Percentiles rank a stretch among this genome's conserved stretches.
Conservation (phyloP, 2,113 vertebrate genomes). For the Dicerorhinus sumatrensis region DNA sequence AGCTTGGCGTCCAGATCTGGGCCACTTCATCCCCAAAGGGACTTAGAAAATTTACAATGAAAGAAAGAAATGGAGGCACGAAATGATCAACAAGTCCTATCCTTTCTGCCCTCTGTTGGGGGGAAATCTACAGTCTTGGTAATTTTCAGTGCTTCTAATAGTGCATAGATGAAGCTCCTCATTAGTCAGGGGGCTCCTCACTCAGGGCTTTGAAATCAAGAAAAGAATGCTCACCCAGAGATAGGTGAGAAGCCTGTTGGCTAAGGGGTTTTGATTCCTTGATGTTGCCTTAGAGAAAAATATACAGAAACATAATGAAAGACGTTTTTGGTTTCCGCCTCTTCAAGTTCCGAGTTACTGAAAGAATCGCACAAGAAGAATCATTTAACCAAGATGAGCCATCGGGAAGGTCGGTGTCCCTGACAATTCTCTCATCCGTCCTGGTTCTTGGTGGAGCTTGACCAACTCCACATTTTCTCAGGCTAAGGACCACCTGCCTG, state of each 20-base stretch:
- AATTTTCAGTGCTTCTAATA: not conserved
- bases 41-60: not conserved
- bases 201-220: not conserved
- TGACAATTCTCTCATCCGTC: rapidly evolving
- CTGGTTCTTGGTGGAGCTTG: rapidly evolving
- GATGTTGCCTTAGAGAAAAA: not conserved
- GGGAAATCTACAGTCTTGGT: not conserved
- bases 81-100: rapidly evolving
- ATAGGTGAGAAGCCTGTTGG: not conserved
- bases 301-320: not conserved
- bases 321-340: not conserved
- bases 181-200: not conserved
- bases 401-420: not conserved
- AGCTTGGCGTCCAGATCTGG: not conserved
- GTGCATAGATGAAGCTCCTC: no score
- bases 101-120: not conserved
- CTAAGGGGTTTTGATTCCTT: not conserved
- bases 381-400: rapidly evolving
- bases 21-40: not conserved
- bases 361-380: not conserved
- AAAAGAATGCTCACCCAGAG: not conserved
- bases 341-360: not conserved
- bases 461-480: not conserved
- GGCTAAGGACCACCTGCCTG: no score
- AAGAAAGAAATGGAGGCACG: not conserved